phyloP scores from a whole-genome alignment of 2,113 vertebrate species.

The Rhadina sibilatrix region DNA sequence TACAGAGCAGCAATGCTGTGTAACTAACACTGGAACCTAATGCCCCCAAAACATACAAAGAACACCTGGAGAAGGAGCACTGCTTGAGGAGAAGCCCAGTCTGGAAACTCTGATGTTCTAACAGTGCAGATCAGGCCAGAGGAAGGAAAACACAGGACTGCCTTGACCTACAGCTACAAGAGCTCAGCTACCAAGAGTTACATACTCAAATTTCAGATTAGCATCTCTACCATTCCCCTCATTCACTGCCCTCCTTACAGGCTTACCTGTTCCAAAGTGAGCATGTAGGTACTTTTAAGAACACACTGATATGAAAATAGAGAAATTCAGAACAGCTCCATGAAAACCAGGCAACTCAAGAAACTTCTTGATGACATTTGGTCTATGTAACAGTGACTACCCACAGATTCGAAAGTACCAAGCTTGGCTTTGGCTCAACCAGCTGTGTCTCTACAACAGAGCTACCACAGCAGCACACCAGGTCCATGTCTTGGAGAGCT shows the following conservation, averaged over 20 bases:
- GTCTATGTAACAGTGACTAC: not conserved
- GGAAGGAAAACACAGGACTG: not conserved
- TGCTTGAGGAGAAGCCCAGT: not conserved
- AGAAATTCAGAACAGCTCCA: not conserved
- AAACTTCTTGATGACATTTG: not conserved
- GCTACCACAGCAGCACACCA: not conserved
- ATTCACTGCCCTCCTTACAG: not conserved
- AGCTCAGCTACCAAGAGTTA: not conserved
- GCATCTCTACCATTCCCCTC: not conserved
- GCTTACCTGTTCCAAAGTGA: not conserved
- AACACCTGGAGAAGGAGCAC: not conserved
- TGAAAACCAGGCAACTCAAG: not conserved
- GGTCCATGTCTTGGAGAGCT: not conserved
- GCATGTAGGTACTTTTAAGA: accelerated
- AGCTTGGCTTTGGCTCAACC: not conserved
- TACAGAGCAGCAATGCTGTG: not conserved
- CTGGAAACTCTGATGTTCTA: not conserved
- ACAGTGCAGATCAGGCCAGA: not conserved
- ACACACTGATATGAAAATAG: not conserved
- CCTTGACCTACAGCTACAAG: not conserved
- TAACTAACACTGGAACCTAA: not conserved
- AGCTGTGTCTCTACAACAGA: not conserved
- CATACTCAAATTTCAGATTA: not conserved
- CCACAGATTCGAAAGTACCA: not conserved
- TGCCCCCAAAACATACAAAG: not conserved